Base-by-base conservation (phyloP, 2,797 vertebrate species). In the Telmatherina bonti region DNA sequence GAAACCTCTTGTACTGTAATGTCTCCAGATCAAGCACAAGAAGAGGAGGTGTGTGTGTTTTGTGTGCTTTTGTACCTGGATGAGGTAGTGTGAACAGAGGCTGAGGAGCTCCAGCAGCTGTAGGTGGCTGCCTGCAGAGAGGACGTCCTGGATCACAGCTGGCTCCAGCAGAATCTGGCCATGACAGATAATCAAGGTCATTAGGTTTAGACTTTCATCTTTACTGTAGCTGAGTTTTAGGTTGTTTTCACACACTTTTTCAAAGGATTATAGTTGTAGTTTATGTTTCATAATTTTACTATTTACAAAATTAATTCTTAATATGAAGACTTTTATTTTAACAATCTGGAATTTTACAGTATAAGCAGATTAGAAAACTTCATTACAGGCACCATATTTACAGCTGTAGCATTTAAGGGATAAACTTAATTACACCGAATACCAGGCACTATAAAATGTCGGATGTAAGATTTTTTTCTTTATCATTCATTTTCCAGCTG, bases 91-190 rank as follows among this genome's bases (percentile, higher is more conserved):
- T 33, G 97, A 99, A 92, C 97, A 99, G 70, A 99, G 94, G 89
- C 92, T 96, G 83, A 99, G 96, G 71, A 99, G 96, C 84, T 99
- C 97, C 92, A 99, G 92, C 72, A 99, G 89, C 91, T 99, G 97
- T 70, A 99, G 96, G 87, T 99, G 97, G 87, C 97, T 99, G 61
- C 97, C 97, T 77, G 97, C 97, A 75, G 97, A 97, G 83, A 99
- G 86, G 74, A 99, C 97, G 15, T 99, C 97, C 87, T 98, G 97
- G 84, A 99, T 96, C 85, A 97, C 96, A 0, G 94, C 94, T 2
- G 97, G 97, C 86, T 99, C 97, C 93, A 99, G 90, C 65, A 97
- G 83, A 79, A 99, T 97, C 97, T 98, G 85, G 47, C 77, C 67
- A 90, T 24, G 67, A 33, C 35, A 76, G 22, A 78, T 13, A 65